phyloP scores from a whole-genome alignment of 1,140 invertebrate genomes.

The Dendroctonus valens region DNA sequence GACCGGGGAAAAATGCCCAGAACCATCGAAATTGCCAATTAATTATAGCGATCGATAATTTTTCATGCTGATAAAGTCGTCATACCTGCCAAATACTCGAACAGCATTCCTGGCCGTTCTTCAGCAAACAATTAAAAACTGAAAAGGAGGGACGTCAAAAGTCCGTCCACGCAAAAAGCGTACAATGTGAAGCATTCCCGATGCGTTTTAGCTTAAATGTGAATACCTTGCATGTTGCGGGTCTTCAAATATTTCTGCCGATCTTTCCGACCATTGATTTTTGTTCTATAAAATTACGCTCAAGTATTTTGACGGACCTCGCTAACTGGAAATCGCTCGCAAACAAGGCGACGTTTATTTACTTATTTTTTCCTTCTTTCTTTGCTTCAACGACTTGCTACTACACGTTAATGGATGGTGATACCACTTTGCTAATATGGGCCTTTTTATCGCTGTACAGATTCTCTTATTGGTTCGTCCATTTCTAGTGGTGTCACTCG shows the following conservation, averaged over 20 bases:
- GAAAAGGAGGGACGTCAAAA: constrained; percentile 16
- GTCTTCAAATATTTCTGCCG: constrained; percentile 38
- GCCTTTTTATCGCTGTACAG: constrained; percentile 6
- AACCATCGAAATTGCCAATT: no score
- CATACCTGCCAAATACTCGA: constrained; percentile 6
- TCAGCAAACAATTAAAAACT: constrained; percentile 15
- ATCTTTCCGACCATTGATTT: constrained; percentile 39
- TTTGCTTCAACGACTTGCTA: constrained; percentile 1
- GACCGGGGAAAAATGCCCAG: no score
- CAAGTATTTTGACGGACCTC: constrained; percentile 38
- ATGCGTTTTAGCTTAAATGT: constrained; percentile 41
- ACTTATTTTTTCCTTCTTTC: constrained; percentile 15
- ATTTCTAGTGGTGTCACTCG: no score
- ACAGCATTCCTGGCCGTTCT: constrained; percentile 13
- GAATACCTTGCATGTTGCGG: constrained; percentile 40
- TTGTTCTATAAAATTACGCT: constrained; percentile 42
- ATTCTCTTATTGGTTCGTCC: not conserved
- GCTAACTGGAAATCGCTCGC: constrained; percentile 39
- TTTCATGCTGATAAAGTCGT: constrained; percentile 16
- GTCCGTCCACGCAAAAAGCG: constrained; percentile 28
- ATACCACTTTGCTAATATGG: constrained; percentile 3
- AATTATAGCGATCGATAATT: not conserved
- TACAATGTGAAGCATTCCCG: constrained; percentile 38
- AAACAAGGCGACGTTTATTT: constrained; percentile 35
- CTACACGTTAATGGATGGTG: constrained; percentile 3